Evolutionary conservation across 2,113 vertebrate species (phyloP).

Genomic region (Vidua macroura): DNA sequence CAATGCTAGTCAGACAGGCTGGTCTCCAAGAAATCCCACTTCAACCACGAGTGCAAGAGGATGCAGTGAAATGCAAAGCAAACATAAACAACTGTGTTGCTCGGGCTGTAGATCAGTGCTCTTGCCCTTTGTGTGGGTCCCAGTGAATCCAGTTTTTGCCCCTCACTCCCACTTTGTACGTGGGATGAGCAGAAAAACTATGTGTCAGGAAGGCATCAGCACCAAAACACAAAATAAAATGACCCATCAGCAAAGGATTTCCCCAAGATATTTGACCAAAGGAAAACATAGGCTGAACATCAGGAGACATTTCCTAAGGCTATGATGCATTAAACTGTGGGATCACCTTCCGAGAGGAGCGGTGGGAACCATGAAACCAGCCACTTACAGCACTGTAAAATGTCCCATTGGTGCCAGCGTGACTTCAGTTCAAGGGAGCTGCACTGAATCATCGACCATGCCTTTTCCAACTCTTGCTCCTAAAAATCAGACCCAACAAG

Average conservation of each 20-base stretch:
- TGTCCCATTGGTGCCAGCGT: not conserved
- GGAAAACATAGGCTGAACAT: not conserved
- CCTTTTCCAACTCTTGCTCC: not conserved
- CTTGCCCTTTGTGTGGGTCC: not conserved
- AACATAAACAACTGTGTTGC: not conserved
- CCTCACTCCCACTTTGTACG: not conserved
- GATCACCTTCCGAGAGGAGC: not conserved
- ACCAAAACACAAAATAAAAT: not conserved
- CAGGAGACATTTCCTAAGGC: not conserved
- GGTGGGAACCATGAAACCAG: not conserved
- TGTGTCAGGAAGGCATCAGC: not conserved
- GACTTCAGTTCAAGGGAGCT: not conserved
- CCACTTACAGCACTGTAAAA: not conserved
- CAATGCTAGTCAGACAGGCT: not conserved
- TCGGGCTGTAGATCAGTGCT: fast-evolving
- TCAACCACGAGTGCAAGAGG: not conserved
- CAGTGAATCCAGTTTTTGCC: not conserved
- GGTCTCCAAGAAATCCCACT: not conserved
- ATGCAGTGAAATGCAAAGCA: not conserved
- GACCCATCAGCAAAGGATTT: not conserved
- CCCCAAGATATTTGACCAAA: not conserved
- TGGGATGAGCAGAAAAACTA: not conserved
- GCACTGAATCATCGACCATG: slow-evolving; percentile 14
- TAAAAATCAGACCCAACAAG: slow-evolving; percentile 25
- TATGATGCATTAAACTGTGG: not conserved